These are phyloP conservation scores for Corynorhinus townsendii DNA, from an alignment of 2,113 vertebrate genomes.

Conservation along the genomic window DNA sequence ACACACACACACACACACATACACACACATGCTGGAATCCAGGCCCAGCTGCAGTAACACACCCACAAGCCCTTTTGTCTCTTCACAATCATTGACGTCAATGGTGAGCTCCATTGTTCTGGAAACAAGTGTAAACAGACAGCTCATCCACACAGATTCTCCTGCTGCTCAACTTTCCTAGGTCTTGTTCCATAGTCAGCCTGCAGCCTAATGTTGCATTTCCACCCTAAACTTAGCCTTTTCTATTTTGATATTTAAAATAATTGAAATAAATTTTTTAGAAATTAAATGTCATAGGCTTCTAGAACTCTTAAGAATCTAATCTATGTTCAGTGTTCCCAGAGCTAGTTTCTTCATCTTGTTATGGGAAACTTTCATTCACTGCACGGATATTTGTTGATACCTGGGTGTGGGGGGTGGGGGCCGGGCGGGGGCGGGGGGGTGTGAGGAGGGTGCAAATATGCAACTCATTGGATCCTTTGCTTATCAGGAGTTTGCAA, in stretches of 20 bases:
- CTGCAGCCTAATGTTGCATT: not conserved
- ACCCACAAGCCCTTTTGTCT: conserved; percentile 43
- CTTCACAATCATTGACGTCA: conserved; percentile 44
- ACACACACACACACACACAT: not conserved
- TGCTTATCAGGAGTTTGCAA: not conserved
- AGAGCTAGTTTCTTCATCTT: not conserved
- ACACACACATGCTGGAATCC: not conserved
- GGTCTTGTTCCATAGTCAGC: not conserved
- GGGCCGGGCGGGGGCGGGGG: fast-evolving
- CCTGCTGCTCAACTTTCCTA: not conserved
- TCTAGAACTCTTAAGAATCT: not conserved
- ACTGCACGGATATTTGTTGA: not conserved
- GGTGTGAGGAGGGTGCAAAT: not conserved
- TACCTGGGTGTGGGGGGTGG: not conserved
- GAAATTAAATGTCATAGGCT: not conserved
- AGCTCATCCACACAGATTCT: not conserved
- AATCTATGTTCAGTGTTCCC: not conserved
- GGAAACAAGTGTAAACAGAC: conserved; percentile 29
- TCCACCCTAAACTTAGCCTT: not conserved
- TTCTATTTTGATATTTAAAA: not conserved
- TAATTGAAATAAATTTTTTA: not conserved
- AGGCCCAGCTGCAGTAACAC: conserved; percentile 32
- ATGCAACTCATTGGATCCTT: not conserved
- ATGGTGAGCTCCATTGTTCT: conserved; percentile 38
- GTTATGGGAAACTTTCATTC: not conserved